A percentile compares a stretch with the other conserved stretches of the same genome.
Evolutionary conservation across 2,888 invertebrate genomes (phyloP).

Genomic region (Hyposoter dolosus): DNA sequence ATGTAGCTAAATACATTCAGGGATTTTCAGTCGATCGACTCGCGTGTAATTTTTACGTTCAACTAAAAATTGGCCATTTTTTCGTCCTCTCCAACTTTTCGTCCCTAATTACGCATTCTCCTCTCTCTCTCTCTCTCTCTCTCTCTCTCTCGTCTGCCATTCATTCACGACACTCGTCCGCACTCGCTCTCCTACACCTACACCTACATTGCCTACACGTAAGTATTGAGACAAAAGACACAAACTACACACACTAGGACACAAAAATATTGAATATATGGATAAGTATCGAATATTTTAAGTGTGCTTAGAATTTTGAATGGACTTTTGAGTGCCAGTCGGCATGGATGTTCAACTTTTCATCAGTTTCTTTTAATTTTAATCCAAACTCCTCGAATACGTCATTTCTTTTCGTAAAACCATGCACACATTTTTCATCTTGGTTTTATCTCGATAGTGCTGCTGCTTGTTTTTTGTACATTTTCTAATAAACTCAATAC

Average conservation of each 20-base stretch:
- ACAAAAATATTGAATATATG: background rate
- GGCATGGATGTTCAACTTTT: background rate
- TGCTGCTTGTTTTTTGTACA: background rate
- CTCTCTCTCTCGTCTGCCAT: slow-evolving; percentile 67
- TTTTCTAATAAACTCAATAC: background rate
- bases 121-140: slow-evolving; percentile 67
- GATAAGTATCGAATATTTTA: background rate
- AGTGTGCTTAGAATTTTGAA: background rate
- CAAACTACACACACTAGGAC: background rate
- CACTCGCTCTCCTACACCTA: slow-evolving; percentile 58
- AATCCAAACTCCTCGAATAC: background rate
- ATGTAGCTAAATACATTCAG: background rate
- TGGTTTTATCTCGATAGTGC: background rate
- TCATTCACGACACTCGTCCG: slow-evolving; percentile 59
- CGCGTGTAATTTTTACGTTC: background rate
- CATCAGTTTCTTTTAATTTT: background rate
- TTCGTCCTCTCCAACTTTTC: background rate
- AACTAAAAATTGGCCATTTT: background rate
- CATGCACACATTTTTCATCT: background rate
- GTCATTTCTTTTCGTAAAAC: background rate
- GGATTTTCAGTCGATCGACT: background rate
- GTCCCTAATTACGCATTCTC: slow-evolving; percentile 32
- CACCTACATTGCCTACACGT: slow-evolving; percentile 44
- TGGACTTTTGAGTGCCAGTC: slow-evolving; percentile 2
- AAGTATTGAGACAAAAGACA: slow-evolving; percentile 24